phyloP scores from a whole-genome alignment of 2,888 invertebrate genomes.

The Leistus spinibarbis region DNA sequence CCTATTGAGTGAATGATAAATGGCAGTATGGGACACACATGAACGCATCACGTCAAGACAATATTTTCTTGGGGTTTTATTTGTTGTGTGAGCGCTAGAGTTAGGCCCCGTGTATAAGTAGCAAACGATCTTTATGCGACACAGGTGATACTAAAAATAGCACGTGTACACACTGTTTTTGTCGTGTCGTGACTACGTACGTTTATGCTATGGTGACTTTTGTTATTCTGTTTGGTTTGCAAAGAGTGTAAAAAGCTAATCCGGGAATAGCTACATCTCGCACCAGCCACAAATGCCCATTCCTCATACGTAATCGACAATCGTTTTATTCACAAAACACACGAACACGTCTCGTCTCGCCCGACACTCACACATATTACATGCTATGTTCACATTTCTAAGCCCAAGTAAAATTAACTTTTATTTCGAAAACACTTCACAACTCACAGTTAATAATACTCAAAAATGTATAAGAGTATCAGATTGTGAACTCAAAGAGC shows the following conservation, averaged over 20 bases:
- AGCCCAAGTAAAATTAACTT: no score
- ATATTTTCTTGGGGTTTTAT: background rate
- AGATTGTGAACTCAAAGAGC: no score
- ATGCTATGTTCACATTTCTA: no score
- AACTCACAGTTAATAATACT: no score
- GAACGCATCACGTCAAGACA: background rate
- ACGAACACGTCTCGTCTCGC: no score
- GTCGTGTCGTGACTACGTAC: conserved; percentile 14
- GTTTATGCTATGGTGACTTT: conserved; percentile 10
- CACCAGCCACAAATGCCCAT: background rate
- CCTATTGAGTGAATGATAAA: background rate
- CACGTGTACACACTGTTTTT: background rate
- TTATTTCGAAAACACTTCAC: no score
- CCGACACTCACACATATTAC: no score
- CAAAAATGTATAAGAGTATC: no score
- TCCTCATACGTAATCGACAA: background rate
- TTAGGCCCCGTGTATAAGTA: background rate
- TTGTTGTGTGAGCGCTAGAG: background rate
- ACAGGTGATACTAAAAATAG: conserved; percentile 31
- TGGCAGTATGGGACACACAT: background rate
- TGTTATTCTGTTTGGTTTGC: background rate
- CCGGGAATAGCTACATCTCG: background rate
- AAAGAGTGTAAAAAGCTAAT: background rate
- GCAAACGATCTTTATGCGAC: conserved; percentile 19
- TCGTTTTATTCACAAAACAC: background rate